phyloP scores from a whole-genome alignment of 2,113 vertebrate species.

The Onychorhynchus coronatus region DNA sequence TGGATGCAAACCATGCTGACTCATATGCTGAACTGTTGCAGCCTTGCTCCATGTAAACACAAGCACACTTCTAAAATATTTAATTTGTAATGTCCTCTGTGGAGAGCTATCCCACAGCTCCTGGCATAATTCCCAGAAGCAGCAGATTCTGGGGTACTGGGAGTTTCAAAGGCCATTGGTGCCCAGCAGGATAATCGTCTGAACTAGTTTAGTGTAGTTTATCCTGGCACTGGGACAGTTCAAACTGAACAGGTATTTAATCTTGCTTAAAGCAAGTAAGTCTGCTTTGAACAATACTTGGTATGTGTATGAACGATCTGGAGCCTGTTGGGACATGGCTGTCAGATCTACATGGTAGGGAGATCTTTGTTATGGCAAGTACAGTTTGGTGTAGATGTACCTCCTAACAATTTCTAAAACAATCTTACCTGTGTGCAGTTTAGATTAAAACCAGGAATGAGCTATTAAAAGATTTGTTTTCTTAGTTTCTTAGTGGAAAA shows the following conservation, averaged over 20 bases:
- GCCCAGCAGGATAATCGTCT: constrained; percentile 16
- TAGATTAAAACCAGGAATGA: neutral
- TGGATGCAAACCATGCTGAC: constrained; percentile 40
- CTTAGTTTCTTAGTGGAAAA: neutral
- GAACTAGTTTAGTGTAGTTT: constrained; percentile 46
- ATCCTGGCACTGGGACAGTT: constrained; percentile 61
- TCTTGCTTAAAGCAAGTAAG: constrained; percentile 56
- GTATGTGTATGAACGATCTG: constrained; percentile 3
- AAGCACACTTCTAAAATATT: constrained; percentile 51
- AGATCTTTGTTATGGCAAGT: constrained; percentile 15
- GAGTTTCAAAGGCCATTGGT: constrained; percentile 43
- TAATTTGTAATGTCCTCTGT: constrained; percentile 48
- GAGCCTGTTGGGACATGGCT: constrained; percentile 59
- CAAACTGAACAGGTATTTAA: constrained; percentile 63
- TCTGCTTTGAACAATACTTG: constrained; percentile 57
- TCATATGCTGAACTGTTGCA: constrained; percentile 35
- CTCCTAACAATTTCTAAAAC: neutral
- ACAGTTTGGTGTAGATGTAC: neutral
- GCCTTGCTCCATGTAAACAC: constrained; percentile 42
- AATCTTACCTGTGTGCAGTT: neutral
- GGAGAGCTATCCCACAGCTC: constrained; percentile 48
- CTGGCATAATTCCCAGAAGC: constrained; percentile 60
- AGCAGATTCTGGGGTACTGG: constrained; percentile 55
- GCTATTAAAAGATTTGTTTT: neutral
- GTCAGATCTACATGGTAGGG: constrained; percentile 7